Percentiles rank a stretch among this genome's conserved stretches.
These are phyloP conservation scores for Synanceia verrucosa DNA, from an alignment of 2,797 vertebrate species.

Conservation along the genomic window DNA sequence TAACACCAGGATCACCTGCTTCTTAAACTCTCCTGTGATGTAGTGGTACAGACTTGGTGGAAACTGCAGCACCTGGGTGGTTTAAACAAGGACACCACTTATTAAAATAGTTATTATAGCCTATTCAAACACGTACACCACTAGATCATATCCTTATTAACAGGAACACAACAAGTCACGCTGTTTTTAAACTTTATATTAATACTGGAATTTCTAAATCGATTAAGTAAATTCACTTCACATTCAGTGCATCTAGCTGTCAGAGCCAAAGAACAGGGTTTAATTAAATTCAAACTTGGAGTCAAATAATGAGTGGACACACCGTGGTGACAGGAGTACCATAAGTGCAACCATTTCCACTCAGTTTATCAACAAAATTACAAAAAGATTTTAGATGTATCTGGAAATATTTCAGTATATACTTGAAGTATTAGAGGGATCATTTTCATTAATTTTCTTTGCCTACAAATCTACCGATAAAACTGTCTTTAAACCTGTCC, in stretches of 20 bases:
- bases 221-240: slow-evolving; percentile 4
- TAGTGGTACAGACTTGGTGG: slow-evolving; percentile 89
- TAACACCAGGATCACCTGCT: slow-evolving; percentile 89
- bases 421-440: not conserved
- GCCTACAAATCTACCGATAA: not conserved
- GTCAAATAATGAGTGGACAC: not conserved
- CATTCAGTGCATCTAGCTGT: not conserved
- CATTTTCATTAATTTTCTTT: not conserved
- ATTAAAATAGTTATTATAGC: slow-evolving; percentile 2
- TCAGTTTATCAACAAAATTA: not conserved
- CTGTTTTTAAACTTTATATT: slow-evolving; percentile 12
- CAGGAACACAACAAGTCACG: not conserved
- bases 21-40: slow-evolving; percentile 86
- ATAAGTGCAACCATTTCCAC: not conserved
- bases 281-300: slow-evolving; percentile 22
- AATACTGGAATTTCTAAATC: slow-evolving; percentile 11
- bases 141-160: not conserved
- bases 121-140: slow-evolving; percentile 11
- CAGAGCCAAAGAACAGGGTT: not conserved
- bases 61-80: slow-evolving; percentile 89
- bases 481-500: not conserved
- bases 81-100: slow-evolving; percentile 9
- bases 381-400: not conserved
- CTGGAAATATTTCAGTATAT: not conserved
- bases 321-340: not conserved